These are phyloP conservation scores for Catocala nupta DNA, from an alignment of 2,888 invertebrate genomes.

Conservation along the genomic window DNA sequence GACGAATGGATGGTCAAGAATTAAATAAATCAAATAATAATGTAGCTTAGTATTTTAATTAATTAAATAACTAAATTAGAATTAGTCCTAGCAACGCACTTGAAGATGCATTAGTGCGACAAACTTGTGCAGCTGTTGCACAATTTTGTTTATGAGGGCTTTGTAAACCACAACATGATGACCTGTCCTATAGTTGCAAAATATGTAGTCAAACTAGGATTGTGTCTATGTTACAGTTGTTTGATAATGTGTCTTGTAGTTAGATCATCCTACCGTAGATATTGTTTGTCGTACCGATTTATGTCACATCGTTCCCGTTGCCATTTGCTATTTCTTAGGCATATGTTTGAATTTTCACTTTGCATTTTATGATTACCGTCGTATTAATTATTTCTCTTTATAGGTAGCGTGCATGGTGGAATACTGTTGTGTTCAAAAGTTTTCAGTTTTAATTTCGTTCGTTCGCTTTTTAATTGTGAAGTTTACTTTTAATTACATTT, in stretches of 20 bases:
- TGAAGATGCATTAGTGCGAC: slow-evolving; percentile 69
- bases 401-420: slow-evolving; percentile 57
- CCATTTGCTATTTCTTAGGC: slow-evolving; percentile 56
- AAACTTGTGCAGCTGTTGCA: slow-evolving; percentile 69
- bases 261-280: slow-evolving; percentile 70
- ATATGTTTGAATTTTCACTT: slow-evolving; percentile 45
- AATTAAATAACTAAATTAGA: slow-evolving; percentile 64
- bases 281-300: slow-evolving; percentile 66
- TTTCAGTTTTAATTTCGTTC: slow-evolving; percentile 46
- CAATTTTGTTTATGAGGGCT: slow-evolving; percentile 76
- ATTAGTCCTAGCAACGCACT: slow-evolving; percentile 77
- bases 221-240: slow-evolving; percentile 71
- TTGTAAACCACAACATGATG: slow-evolving; percentile 80
- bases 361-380: slow-evolving; percentile 51
- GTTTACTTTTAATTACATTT: slow-evolving; percentile 80
- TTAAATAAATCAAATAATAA: slow-evolving; percentile 54
- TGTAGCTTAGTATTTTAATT: slow-evolving; percentile 63
- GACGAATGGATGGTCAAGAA: slow-evolving; percentile 50
- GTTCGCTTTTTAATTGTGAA: slow-evolving; percentile 47
- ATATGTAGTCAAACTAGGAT: slow-evolving; percentile 68
- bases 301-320: slow-evolving; percentile 64
- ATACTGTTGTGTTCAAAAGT: slow-evolving; percentile 25
- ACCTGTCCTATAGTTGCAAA: slow-evolving; percentile 88
- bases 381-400: slow-evolving; percentile 47
- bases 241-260: slow-evolving; percentile 70